Conservation (phyloP, 2,888 invertebrate species). For the Frankliniella fusca region DNA sequence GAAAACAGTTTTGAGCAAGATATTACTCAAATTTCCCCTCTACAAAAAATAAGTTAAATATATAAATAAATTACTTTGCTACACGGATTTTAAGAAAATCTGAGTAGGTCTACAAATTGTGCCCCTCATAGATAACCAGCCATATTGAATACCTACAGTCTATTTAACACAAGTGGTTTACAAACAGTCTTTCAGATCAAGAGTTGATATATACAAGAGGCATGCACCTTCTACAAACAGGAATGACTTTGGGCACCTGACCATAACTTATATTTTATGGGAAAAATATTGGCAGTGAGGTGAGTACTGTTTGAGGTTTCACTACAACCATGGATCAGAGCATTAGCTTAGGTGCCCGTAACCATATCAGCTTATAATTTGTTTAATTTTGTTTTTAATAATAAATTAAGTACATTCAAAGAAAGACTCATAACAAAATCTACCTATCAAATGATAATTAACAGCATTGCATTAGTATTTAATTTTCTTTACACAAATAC, state of each 20-base stretch:
- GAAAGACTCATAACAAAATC: neutral
- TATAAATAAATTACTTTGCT: too few species aligned
- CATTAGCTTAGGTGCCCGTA: neutral
- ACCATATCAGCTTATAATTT: neutral
- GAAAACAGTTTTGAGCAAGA: too few species aligned
- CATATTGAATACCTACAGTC: neutral
- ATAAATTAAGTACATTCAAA: slow-evolving; percentile 3
- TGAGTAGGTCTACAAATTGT: too few species aligned
- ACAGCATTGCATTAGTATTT: neutral
- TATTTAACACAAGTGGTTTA: neutral
- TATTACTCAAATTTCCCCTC: neutral
- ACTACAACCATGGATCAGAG: neutral
- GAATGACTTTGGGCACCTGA: neutral
- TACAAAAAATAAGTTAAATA: neutral
- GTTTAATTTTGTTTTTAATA: neutral
- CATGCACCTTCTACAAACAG: neutral
- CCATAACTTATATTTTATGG: neutral
- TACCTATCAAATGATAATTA: neutral
- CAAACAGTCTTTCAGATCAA: slow-evolving; percentile 7
- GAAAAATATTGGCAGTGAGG: neutral
- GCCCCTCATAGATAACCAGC: neutral
- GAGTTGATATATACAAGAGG: slow-evolving; percentile 1
- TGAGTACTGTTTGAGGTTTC: neutral
- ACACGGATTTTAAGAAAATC: too few species aligned
- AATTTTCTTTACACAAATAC: neutral